A percentile compares a stretch with the other conserved stretches of the same genome.
Conservation (phyloP, 2,888 invertebrate genomes). For the Lithophane ornitopus region DNA sequence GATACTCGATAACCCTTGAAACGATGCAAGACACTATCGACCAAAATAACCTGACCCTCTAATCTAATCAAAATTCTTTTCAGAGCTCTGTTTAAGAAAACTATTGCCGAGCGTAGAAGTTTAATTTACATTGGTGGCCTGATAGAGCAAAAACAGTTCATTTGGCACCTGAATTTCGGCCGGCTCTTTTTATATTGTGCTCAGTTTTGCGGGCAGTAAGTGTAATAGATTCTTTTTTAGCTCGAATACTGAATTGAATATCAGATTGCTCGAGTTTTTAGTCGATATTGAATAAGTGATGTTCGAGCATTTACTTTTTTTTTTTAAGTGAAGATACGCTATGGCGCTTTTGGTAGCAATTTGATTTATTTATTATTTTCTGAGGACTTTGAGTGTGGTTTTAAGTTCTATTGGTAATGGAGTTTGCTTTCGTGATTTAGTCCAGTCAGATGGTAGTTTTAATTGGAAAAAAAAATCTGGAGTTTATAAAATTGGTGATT, state of each 20-base stretch:
- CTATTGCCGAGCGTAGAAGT: conserved; percentile 46
- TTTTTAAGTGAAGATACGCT: conserved; percentile 28
- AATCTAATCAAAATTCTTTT: conserved; percentile 52
- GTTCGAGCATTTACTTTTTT: conserved; percentile 20
- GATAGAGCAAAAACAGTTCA: conserved; percentile 71
- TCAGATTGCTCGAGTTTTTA: conserved; percentile 50
- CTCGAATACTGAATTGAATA: conserved; percentile 53
- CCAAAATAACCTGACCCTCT: conserved; percentile 63
- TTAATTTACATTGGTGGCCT: conserved; percentile 59
- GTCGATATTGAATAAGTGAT: conserved; percentile 45
- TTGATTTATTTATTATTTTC: conserved; percentile 21
- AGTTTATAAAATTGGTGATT: background rate
- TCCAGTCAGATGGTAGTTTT: background rate
- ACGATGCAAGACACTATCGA: conserved; percentile 67
- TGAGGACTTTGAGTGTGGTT: background rate
- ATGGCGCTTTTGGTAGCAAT: conserved; percentile 1
- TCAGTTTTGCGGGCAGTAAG: conserved; percentile 68
- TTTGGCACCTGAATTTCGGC: conserved; percentile 73
- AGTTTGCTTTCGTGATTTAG: background rate
- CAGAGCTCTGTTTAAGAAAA: conserved; percentile 32
- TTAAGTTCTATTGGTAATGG: background rate
- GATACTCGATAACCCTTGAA: conserved; percentile 69
- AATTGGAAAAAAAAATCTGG: too few species aligned
- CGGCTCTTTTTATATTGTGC: conserved; percentile 66
- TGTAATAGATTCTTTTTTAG: conserved; percentile 70